Evolutionary conservation across 2,113 vertebrate genomes (phyloP), one percentile per base, ranked within the genome.

Genomic region (Sinocyclocheilus anophthalmus): DNA sequence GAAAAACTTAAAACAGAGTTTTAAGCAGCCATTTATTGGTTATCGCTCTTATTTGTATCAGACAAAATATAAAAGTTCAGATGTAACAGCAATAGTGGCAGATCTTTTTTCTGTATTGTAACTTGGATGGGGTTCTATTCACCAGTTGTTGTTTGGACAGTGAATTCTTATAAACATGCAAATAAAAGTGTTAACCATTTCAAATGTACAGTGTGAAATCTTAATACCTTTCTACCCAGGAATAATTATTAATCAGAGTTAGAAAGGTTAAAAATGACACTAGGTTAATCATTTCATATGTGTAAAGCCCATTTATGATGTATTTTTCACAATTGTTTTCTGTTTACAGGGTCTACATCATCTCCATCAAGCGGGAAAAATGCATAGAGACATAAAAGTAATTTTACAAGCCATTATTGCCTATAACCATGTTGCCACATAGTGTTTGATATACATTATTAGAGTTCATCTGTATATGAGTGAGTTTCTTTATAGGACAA

Each of bases 301-400:
- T 42, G 42, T 42, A 42, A 45, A 45, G 8, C 9, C 9, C 9
- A 45, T 45, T 39, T 20, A 45, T 39, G 1, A 5, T 0, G 6
- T 53, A 55, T 42, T 24, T 77, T 12, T 45, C 20, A 59, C 53
- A 73, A 45, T 22, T 59, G 24, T 26, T 37, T 26, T 77, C 55
- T n/a, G 3, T 85, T 85, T 63, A 67, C 79, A 90, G 89, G 89
- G 89, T 14, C 70, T 90, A 55, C 85, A 87, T 67, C 82, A 90
- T 73, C 88, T 90, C 65, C 89, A 90, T 76, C 22, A 84, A 11
- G 61, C 73, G 5, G 89, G 89, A 3, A 90, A 90, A 87, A 90
- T 90, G 89, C 89, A 90, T 77, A 83, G 89, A 77, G 89, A 90
- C 33, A 90, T 90, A 72, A 90, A 90, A 87, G 89, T 90, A 88